A percentile compares a stretch with the other conserved stretches of the same genome.
These are phyloP conservation scores for Lycaena phlaeas DNA, from an alignment of 2,888 invertebrate genomes.

Conservation along the genomic window DNA sequence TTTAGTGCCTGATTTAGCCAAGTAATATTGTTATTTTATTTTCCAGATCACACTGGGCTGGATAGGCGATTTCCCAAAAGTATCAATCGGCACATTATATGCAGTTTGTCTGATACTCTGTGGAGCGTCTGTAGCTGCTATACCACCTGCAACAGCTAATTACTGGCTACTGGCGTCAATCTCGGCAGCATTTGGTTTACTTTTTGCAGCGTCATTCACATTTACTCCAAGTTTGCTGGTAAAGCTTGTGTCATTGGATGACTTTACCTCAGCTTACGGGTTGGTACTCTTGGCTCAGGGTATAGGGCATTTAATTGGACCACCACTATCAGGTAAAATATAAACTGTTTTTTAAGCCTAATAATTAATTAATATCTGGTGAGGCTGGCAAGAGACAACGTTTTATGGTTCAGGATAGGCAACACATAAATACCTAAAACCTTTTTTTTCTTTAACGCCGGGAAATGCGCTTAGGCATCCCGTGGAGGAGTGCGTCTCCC, in stretches of 20 bases:
- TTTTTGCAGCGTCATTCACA: slow-evolving; percentile 93
- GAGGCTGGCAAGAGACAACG: no score
- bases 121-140: slow-evolving; percentile 74
- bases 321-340: slow-evolving; percentile 91
- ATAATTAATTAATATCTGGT: no score
- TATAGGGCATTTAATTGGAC: slow-evolving; percentile 92
- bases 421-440: no score
- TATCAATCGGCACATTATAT: slow-evolving; percentile 88
- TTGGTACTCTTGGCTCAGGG: slow-evolving; percentile 91
- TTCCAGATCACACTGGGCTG: slow-evolving; percentile 85
- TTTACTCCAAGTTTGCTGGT: slow-evolving; percentile 93
- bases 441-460: no score
- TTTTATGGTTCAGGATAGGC: no score
- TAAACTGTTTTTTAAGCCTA: no score
- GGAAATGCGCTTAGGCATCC: no score
- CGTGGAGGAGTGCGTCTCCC: no score
- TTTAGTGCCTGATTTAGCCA: no score
- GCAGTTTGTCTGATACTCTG: slow-evolving; percentile 82
- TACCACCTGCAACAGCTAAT: slow-evolving; percentile 68
- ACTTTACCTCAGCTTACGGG: slow-evolving; percentile 94
- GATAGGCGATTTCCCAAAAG: slow-evolving; percentile 89
- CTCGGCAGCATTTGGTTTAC: slow-evolving; percentile 85
- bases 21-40: no score
- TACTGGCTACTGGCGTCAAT: slow-evolving; percentile 63
- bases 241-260: slow-evolving; percentile 89